Percentiles rank a stretch among this genome's conserved stretches.
These are phyloP conservation scores for Andrena bucephala DNA, from an alignment of 2,888 invertebrate genomes.

Conservation along the genomic window DNA sequence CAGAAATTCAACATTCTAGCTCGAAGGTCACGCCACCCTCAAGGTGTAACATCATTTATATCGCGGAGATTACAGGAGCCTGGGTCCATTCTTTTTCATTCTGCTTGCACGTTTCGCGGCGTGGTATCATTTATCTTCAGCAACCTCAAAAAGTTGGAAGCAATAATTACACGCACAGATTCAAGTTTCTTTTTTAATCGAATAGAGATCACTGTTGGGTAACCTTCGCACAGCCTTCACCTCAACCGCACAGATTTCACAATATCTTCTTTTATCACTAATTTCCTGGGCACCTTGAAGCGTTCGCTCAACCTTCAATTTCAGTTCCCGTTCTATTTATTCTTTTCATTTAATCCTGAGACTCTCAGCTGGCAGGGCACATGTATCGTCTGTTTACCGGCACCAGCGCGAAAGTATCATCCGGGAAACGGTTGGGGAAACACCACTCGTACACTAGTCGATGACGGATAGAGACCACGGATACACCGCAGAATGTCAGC, in stretches of 20 bases:
- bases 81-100: slow-evolving; percentile 13
- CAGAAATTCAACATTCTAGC: slow-evolving; percentile 9
- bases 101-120: neutral
- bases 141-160: neutral
- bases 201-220: neutral
- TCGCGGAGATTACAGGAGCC: neutral
- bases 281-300: neutral
- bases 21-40: neutral
- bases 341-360: neutral
- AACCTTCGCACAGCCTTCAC: too few relatives aligned
- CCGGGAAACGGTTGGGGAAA: slow-evolving; percentile 62
- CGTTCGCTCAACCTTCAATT: neutral
- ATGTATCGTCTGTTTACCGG: slow-evolving; percentile 32
- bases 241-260: too few relatives aligned
- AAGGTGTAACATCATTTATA: slow-evolving; percentile 20
- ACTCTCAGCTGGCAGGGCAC: neutral
- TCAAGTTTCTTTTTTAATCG: neutral
- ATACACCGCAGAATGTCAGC: slow-evolving; percentile 15
- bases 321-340: neutral
- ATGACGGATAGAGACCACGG: slow-evolving; percentile 68
- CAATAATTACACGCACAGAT: neutral
- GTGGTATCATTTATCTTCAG: neutral
- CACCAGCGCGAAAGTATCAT: slow-evolving; percentile 48
- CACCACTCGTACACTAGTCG: slow-evolving; percentile 75
- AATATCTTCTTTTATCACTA: neutral